phyloP scores from a whole-genome alignment of 2,113 vertebrate genomes.

The Epinephelus lanceolatus region DNA sequence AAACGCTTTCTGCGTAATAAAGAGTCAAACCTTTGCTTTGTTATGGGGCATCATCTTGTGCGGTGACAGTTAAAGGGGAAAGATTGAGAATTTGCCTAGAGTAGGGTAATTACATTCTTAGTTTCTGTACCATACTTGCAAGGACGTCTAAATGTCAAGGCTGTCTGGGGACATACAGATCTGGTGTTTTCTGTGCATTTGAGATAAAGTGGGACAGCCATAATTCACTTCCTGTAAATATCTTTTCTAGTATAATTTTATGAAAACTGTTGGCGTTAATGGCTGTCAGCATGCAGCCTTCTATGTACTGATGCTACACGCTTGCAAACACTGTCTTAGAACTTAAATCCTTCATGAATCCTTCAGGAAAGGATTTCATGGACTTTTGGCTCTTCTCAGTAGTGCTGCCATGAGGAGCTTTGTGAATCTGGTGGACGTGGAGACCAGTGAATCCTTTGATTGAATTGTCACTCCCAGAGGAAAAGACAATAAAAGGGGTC shows the following conservation, averaged over 20 bases:
- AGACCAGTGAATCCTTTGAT: constrained; percentile 73
- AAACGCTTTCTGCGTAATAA: constrained; percentile 17
- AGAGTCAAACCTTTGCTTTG: not conserved
- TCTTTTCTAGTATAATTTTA: constrained; percentile 21
- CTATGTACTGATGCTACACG: constrained; percentile 21
- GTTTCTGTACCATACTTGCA: constrained; percentile 32
- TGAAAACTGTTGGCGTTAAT: constrained; percentile 35
- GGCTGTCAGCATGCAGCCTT: constrained; percentile 8
- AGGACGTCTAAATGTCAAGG: constrained; percentile 50
- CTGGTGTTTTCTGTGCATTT: constrained; percentile 35
- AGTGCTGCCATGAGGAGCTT: constrained; percentile 69
- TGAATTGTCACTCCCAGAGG: constrained; percentile 75
- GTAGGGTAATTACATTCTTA: constrained; percentile 19
- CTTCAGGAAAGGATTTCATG: constrained; percentile 72
- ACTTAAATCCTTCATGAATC: constrained; percentile 66
- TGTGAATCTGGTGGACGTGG: constrained; percentile 61
- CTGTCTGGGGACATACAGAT: constrained; percentile 28
- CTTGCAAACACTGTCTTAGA: constrained; percentile 52
- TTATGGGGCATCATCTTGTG: not conserved
- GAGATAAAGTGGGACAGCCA: constrained; percentile 25
- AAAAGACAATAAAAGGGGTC: constrained; percentile 74
- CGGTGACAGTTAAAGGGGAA: constrained; percentile 9
- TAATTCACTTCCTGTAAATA: constrained; percentile 47
- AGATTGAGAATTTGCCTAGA: constrained; percentile 3
- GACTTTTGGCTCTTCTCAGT: constrained; percentile 63